Conservation (phyloP, 2,888 invertebrate species). For the Pasiphila rectangulata region DNA sequence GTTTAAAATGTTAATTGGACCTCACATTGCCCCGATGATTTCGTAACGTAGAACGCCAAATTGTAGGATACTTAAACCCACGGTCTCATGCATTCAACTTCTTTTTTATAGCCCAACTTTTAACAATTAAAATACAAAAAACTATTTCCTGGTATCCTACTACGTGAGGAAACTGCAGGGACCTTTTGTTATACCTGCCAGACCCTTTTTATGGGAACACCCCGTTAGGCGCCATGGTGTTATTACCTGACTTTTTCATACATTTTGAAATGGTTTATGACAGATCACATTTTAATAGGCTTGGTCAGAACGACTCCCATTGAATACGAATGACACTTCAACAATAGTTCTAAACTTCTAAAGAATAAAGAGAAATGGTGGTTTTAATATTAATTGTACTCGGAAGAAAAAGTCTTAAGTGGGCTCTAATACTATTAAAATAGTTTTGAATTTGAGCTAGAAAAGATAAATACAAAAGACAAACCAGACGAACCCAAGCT, state of each 20-base stretch:
- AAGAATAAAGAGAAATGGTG: neutral
- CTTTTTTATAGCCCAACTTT: neutral
- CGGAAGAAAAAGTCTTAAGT: too few relatives aligned
- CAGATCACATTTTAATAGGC: conserved; percentile 13
- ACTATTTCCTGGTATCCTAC: conserved; percentile 12
- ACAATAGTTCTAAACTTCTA: neutral
- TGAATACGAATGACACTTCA: conserved; percentile 5
- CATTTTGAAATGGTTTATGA: conserved; percentile 20
- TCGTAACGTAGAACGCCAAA: too few relatives aligned
- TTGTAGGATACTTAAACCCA: too few relatives aligned
- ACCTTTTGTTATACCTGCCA: conserved; percentile 35
- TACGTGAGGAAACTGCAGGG: conserved; percentile 12
- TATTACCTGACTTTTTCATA: conserved; percentile 37
- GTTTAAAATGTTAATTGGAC: too few relatives aligned
- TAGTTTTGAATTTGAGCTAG: too few relatives aligned
- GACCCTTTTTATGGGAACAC: conserved; percentile 51
- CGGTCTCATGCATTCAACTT: neutral
- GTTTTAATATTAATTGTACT: too few relatives aligned
- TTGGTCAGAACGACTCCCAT: conserved; percentile 8
- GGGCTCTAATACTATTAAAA: too few relatives aligned
- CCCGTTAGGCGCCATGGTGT: conserved; percentile 37
- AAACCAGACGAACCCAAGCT: too few relatives aligned
- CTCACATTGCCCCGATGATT: neutral
- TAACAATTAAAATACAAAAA: conserved; percentile 2
- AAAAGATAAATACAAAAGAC: neutral